phyloP scores from a whole-genome alignment of 2,113 vertebrate genomes.

The Anoplopoma fimbria region DNA sequence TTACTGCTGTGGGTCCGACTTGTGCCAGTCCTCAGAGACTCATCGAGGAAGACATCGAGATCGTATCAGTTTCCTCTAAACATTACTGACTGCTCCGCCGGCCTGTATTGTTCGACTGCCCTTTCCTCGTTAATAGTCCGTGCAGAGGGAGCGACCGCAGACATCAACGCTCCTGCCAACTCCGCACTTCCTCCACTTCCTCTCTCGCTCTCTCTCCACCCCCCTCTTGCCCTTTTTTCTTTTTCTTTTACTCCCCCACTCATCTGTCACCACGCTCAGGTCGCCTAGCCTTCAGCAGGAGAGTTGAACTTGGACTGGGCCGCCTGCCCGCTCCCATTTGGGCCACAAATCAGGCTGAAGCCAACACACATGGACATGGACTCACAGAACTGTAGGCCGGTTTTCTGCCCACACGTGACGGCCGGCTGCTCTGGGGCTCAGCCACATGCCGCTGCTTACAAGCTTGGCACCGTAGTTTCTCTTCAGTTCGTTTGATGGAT shows the following conservation, averaged over 20 bases:
- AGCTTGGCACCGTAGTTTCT: conserved; percentile 31
- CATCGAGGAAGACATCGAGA: conserved; percentile 79
- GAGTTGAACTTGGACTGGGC: conserved; percentile 51
- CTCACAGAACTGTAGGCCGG: conserved; percentile 28
- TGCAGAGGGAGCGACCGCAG: conserved; percentile 66
- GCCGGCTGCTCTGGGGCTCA: conserved; percentile 50
- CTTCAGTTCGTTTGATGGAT: conserved; percentile 20
- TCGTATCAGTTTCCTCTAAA: conserved; percentile 79
- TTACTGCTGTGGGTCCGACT: conserved; percentile 15
- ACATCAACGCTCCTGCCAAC: conserved; percentile 56
- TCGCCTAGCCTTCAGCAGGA: conserved; percentile 34
- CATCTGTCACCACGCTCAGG: conserved; percentile 50
- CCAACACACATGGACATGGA: background rate
- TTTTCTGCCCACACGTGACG: conserved; percentile 49
- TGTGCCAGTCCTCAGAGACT: conserved; percentile 64
- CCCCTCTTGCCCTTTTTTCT: background rate
- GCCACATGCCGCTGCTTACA: conserved; percentile 64
- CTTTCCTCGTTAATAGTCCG: conserved; percentile 70
- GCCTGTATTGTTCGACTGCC: conserved; percentile 58
- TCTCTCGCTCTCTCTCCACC: background rate
- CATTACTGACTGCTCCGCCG: conserved; percentile 56
- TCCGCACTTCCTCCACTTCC: conserved; percentile 60
- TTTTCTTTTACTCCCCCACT: background rate
- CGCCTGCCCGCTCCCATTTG: conserved; percentile 45
- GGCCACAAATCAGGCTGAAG: conserved; percentile 67